These are phyloP conservation scores for Drosophila lini DNA, from an alignment of 1,140 invertebrate genomes.

Conservation along the genomic window DNA sequence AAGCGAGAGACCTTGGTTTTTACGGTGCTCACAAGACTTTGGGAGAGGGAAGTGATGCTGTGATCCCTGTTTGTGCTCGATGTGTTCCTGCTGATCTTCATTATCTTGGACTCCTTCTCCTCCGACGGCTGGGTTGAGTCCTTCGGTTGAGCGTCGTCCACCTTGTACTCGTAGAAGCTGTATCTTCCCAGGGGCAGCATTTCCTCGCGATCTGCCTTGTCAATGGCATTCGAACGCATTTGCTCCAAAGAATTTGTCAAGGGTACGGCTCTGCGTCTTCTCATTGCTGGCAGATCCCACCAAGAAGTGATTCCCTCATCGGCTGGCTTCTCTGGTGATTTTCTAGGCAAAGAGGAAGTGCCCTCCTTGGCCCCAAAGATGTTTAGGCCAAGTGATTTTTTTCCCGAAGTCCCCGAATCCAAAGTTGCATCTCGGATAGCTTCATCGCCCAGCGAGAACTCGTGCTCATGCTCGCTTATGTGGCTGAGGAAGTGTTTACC, in stretches of 20 bases:
- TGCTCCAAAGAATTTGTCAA: constrained; percentile 24
- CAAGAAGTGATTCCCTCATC: constrained; percentile 58
- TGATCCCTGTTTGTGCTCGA: not conserved
- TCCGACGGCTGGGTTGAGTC: constrained; percentile 2
- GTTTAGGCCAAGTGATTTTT: constrained; percentile 17
- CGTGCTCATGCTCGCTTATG: constrained; percentile 59
- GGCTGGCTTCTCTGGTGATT: constrained; percentile 17
- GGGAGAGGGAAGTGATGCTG: constrained; percentile 33
- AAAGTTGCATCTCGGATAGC: constrained; percentile 7
- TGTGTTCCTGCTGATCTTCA: constrained; percentile 46
- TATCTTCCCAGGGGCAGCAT: constrained; percentile 56
- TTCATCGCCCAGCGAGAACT: constrained; percentile 46
- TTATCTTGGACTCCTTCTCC: constrained; percentile 52
- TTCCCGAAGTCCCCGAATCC: not conserved
- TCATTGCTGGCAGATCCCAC: constrained; percentile 69
- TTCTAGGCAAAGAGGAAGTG: constrained; percentile 10
- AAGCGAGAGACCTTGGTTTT: constrained; percentile 70
- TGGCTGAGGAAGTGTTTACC: constrained; percentile 71
- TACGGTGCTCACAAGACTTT: constrained; percentile 62
- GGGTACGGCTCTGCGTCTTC: constrained; percentile 59
- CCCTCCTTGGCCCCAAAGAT: constrained; percentile 32
- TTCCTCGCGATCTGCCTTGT: constrained; percentile 62
- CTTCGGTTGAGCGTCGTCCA: constrained; percentile 13
- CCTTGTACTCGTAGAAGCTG: constrained; percentile 59
- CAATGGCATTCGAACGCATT: constrained; percentile 62